These are phyloP conservation scores for Orgyia antiqua DNA, from an alignment of 2,888 invertebrate species.

Conservation along the genomic window DNA sequence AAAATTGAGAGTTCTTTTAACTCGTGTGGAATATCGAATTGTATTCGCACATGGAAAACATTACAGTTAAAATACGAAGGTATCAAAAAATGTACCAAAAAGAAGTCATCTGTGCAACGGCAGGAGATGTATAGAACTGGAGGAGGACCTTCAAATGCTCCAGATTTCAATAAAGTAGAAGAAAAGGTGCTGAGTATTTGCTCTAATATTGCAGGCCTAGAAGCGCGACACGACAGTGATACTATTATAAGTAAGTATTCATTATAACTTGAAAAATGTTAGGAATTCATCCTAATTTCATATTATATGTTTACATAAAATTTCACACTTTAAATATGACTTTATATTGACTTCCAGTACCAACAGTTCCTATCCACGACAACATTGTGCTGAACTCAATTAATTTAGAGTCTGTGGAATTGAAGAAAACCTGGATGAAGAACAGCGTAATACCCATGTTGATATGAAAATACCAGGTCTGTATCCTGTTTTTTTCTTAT, in stretches of 20 bases:
- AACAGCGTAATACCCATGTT: too few species aligned
- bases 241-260: constrained; percentile 1
- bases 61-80: background rate
- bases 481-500: background rate
- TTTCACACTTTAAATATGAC: background rate
- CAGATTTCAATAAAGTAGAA: constrained; percentile 3
- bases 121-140: constrained; percentile 6
- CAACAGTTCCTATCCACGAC: too few species aligned
- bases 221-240: constrained; percentile 5
- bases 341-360: too few species aligned
- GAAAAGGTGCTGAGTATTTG: constrained; percentile 3
- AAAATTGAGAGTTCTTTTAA: background rate
- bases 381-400: too few species aligned
- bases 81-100: constrained; percentile 1
- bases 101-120: constrained; percentile 1
- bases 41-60: background rate
- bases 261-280: too few species aligned
- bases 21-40: background rate
- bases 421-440: too few species aligned
- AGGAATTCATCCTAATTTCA: background rate
- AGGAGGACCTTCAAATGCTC: constrained; percentile 5
- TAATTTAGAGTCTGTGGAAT: too few species aligned
- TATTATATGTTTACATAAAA: background rate
- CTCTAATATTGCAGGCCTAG: constrained; percentile 3
- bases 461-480: too few species aligned